A percentile compares a stretch with the other conserved stretches of the same genome.
Conservation (phyloP, 1,140 invertebrate genomes). For the Magallana ariakensis region DNA sequence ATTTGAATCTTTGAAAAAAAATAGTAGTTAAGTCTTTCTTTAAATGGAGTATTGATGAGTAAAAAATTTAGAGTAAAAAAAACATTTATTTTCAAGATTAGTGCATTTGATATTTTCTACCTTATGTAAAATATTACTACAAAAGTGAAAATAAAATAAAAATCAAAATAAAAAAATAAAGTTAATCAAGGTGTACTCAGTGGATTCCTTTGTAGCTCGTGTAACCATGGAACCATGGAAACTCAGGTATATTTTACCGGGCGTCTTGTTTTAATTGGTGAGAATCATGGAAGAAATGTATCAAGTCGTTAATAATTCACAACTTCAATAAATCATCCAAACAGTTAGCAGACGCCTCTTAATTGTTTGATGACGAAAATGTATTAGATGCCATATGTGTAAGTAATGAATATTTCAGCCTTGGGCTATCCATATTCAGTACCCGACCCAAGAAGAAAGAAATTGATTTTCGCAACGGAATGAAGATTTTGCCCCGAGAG, state of each 20-base stretch:
- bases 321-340: background rate
- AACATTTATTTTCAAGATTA: too few species aligned
- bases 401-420: constrained; percentile 29
- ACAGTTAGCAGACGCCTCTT: background rate
- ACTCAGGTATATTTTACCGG: background rate
- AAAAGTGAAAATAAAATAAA: too few species aligned
- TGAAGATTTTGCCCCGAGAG: background rate
- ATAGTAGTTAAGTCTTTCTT: too few species aligned
- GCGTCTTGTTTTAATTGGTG: background rate
- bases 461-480: background rate
- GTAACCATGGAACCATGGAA: too few species aligned
- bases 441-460: background rate
- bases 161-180: too few species aligned
- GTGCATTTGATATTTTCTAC: too few species aligned
- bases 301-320: constrained; percentile 18
- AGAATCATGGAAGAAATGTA: constrained; percentile 16
- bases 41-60: too few species aligned
- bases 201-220: too few species aligned
- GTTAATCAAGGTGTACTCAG: too few species aligned
- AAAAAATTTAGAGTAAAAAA: too few species aligned
- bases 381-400: constrained; percentile 34
- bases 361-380: background rate
- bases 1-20: too few species aligned
- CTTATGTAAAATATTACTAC: too few species aligned
- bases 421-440: background rate